phyloP scores from a whole-genome alignment of 2,888 invertebrate genomes.

The Caenorhabditis panamensis region DNA sequence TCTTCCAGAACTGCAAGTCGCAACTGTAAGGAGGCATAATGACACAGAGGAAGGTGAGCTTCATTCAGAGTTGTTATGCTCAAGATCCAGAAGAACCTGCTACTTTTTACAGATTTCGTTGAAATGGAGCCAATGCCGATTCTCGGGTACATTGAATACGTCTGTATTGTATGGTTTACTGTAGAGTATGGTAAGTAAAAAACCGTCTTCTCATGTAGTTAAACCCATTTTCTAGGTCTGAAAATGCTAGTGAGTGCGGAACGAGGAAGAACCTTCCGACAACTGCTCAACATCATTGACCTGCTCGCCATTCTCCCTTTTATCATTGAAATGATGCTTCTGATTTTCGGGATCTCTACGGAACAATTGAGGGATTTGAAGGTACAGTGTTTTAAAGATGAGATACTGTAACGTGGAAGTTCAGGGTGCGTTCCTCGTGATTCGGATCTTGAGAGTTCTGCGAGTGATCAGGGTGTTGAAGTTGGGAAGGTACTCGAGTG shows the following conservation, averaged over 20 bases:
- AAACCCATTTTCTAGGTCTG: conserved; percentile 58
- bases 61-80: too few species aligned
- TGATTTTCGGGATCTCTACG: conserved; percentile 74
- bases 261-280: conserved; percentile 69
- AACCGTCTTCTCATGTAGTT: too few species aligned
- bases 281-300: conserved; percentile 78
- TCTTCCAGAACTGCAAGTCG: conserved; percentile 76
- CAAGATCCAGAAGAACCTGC: too few species aligned
- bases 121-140: conserved; percentile 76
- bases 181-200: conserved; percentile 72
- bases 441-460: conserved; percentile 77
- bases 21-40: conserved; percentile 26
- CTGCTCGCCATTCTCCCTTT: conserved; percentile 78
- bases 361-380: conserved; percentile 77
- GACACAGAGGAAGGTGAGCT: conserved; percentile 34
- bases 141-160: conserved; percentile 73
- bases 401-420: conserved; percentile 2
- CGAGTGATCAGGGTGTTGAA: conserved; percentile 79
- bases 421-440: conserved; percentile 77
- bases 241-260: conserved; percentile 75
- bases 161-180: conserved; percentile 78
- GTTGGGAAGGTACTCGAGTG: conserved; percentile 77
- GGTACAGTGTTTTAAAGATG: conserved; percentile 35
- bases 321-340: conserved; percentile 74
- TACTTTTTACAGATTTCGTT: conserved; percentile 36